Evolutionary conservation across 1,140 invertebrate genomes (phyloP).

Genomic region (Drosophila elegans): DNA sequence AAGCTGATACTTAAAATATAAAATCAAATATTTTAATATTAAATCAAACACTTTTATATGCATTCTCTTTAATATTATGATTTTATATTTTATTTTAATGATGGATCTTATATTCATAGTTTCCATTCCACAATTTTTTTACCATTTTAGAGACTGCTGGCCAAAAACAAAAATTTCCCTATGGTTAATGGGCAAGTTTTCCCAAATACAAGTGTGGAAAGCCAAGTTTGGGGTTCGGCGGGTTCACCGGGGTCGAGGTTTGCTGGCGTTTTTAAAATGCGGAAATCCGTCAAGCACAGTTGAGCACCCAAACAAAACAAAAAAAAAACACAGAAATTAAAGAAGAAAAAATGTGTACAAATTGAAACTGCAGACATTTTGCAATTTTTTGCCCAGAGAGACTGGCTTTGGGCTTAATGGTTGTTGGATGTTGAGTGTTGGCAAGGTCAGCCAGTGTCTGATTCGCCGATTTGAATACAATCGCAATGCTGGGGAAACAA

Average conservation of each 20-base stretch:
- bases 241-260: constrained; percentile 54
- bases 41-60: too few relatives aligned
- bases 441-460: constrained; percentile 72
- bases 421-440: constrained; percentile 51
- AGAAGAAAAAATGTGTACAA: constrained; percentile 50
- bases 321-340: background rate
- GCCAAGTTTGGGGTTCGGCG: constrained; percentile 19
- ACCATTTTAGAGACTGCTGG: constrained; percentile 19
- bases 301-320: constrained; percentile 33
- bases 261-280: constrained; percentile 49
- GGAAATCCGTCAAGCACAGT: constrained; percentile 75
- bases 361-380: constrained; percentile 52
- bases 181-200: background rate
- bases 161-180: background rate
- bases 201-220: background rate
- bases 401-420: constrained; percentile 31
- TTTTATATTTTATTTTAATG: too few relatives aligned
- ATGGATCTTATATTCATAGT: too few relatives aligned
- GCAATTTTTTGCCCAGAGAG: constrained; percentile 20
- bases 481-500: constrained; percentile 48
- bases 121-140: background rate
- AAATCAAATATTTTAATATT: too few relatives aligned
- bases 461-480: constrained; percentile 72
- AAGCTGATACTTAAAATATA: too few relatives aligned
- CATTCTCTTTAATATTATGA: too few relatives aligned